Evolutionary conservation across 2,888 invertebrate species (phyloP), one percentile per base, ranked within the genome.

Genomic region (Andrena trimmerana): DNA sequence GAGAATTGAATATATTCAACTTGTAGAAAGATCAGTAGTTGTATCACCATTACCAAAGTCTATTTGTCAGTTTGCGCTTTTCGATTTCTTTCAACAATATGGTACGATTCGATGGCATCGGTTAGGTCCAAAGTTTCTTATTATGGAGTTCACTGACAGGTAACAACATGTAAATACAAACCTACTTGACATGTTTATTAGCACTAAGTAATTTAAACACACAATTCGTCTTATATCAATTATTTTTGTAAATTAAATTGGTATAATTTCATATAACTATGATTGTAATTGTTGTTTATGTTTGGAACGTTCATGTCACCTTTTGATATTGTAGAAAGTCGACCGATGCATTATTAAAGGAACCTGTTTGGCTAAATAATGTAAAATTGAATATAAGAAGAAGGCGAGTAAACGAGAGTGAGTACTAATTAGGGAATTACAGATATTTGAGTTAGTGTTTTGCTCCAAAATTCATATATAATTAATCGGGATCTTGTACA

Each of bases 141-240:
- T 90, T 27, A 78, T 93, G 67, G 89, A 93, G 73, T 93, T 89
- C 69, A 10, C 50, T 33, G 78, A 87, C 2, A 91, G 86, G 93
- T 93, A 88, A 74, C 60, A 48, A 76, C 71, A 50, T 48, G 42
- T 33, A 27, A 27, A 27, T 27, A 24, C 52, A 42, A 42, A 42
- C 57, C 52, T 24, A 52, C 7, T 20, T 7, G 1, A 13, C 54
- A 20, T 7, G 24, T 42, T 59, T 71, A 29, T 62, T 57, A 24
- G 0, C 42, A 0, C 2, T 36, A 59, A 70, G 7, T 33, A 13
- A 65, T 70, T 57, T 36, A 24, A 33, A 27, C 13, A 10, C 27
- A 8, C 4, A 16, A 16, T 31, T 29, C 7, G 27, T 50, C 29
- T 66, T 6, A 50, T 10, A 48, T 16, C 13, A 16, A 4, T 24